Conservation (phyloP, 1,140 invertebrate genomes). For the Drosophila albomicans region DNA sequence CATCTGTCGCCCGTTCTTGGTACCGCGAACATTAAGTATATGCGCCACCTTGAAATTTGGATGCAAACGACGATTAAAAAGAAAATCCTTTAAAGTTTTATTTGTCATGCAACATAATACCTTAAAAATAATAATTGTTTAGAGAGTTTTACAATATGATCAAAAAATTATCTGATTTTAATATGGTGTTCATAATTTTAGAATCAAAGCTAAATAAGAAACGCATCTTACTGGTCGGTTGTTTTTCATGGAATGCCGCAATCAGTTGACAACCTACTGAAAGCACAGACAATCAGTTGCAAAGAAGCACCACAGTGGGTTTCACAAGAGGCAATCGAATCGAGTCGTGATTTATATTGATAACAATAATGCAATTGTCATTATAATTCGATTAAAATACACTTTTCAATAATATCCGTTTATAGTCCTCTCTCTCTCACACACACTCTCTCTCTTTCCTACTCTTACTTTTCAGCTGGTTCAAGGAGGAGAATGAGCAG, state of each 20-base stretch:
- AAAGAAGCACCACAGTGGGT: slow-evolving; percentile 51
- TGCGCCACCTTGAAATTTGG: too few relatives aligned
- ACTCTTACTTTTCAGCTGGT: slow-evolving; percentile 86
- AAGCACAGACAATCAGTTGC: slow-evolving; percentile 28
- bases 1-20: too few relatives aligned
- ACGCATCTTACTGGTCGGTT: background rate
- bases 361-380: slow-evolving; percentile 69
- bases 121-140: too few relatives aligned
- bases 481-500: slow-evolving; percentile 89
- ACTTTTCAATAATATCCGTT: slow-evolving; percentile 6
- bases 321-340: slow-evolving; percentile 18
- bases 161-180: too few relatives aligned
- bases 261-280: slow-evolving; percentile 13
- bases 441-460: slow-evolving; percentile 14
- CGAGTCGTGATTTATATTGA: background rate
- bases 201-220: slow-evolving; percentile 5
- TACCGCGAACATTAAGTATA: too few relatives aligned
- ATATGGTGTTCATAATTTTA: too few relatives aligned
- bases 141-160: too few relatives aligned
- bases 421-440: background rate
- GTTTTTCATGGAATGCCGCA: slow-evolving; percentile 3
- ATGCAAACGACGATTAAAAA: too few relatives aligned
- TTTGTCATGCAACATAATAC: too few relatives aligned
- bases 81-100: too few relatives aligned
- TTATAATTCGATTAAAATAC: slow-evolving; percentile 67